Conservation (phyloP, 2,797 vertebrate genomes). For the Peromyscus eremicus region DNA sequence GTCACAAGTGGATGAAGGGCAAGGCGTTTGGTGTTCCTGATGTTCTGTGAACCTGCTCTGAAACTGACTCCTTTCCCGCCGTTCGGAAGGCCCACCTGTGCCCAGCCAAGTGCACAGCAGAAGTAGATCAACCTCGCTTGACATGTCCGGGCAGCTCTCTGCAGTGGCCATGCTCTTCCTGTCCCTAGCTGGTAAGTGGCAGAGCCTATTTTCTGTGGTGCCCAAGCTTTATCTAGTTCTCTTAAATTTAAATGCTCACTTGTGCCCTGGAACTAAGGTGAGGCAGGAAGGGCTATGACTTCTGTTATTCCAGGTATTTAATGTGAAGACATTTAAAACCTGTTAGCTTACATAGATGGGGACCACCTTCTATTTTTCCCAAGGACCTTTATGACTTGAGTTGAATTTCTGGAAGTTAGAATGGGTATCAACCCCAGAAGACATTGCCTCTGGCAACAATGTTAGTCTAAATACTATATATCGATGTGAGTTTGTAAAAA, state of each 20-base stretch:
- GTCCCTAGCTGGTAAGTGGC: conserved; percentile 77
- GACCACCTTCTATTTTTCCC: not conserved
- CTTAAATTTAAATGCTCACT: not conserved
- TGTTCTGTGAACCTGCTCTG: conserved; percentile 63
- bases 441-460: not conserved
- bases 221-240: not conserved
- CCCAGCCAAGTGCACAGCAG: not conserved
- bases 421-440: not conserved
- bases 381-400: not conserved
- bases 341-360: not conserved
- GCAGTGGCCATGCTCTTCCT: not conserved
- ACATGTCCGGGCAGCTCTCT: conserved; percentile 50
- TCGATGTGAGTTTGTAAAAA: not conserved
- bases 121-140: not conserved
- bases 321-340: not conserved
- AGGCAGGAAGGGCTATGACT: not conserved
- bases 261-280: not conserved
- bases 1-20: not conserved
- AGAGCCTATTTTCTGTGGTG: not conserved
- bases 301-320: not conserved
- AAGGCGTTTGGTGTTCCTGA: conserved; percentile 36
- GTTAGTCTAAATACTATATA: not conserved
- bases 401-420: not conserved
- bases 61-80: not conserved
- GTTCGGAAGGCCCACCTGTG: not conserved